phyloP scores from a whole-genome alignment of 2,797 vertebrate species.

The Muscicapa comitata region DNA sequence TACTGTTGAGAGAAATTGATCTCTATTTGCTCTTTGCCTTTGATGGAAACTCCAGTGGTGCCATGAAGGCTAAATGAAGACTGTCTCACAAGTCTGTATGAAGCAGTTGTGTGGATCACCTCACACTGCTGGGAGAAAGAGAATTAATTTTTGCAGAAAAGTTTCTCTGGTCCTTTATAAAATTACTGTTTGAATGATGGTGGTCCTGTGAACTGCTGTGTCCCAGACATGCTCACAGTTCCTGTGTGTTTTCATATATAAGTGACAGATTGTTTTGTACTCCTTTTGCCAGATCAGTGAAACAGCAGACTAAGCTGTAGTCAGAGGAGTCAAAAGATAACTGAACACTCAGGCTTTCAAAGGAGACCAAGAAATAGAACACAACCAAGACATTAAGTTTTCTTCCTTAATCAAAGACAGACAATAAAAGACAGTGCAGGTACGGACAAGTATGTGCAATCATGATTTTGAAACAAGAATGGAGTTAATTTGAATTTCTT shows the following conservation, averaged over 20 bases:
- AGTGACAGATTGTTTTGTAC: neutral
- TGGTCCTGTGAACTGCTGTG: neutral
- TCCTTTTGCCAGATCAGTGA: neutral
- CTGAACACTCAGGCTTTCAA: neutral
- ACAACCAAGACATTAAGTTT: neutral
- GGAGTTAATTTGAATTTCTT: neutral
- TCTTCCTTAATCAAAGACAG: neutral
- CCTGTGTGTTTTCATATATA: neutral
- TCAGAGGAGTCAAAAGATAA: neutral
- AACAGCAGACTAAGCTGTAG: neutral
- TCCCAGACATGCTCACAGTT: neutral
- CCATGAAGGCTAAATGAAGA: neutral
- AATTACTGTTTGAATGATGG: neutral
- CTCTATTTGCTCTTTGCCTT: neutral
- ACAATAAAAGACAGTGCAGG: neutral
- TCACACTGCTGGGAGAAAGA: neutral
- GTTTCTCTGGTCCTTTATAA: neutral
- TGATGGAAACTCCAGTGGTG: neutral
- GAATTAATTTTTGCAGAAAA: neutral
- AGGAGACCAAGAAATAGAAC: neutral
- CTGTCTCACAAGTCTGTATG: neutral
- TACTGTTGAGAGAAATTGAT: fast-evolving
- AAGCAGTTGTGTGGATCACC: neutral
- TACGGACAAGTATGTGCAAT: neutral
- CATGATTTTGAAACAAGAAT: neutral